Percentiles rank a stretch among this genome's conserved stretches.
Evolutionary conservation across 2,113 vertebrate genomes (phyloP).

Genomic region (Acanthochromis polyacanthus): DNA sequence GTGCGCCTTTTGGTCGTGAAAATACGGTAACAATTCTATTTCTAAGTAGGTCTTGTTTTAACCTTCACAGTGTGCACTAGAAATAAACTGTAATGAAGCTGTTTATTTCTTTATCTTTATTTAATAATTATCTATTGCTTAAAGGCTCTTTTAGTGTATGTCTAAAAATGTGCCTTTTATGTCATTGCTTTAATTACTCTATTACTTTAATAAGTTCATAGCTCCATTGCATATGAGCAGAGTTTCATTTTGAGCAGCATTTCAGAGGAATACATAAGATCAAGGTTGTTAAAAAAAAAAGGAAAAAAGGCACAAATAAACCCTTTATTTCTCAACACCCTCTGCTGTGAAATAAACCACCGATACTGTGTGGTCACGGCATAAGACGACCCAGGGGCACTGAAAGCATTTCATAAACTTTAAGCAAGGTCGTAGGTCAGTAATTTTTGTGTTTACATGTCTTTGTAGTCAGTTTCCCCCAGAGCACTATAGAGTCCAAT

Average conservation of each 20-base stretch:
- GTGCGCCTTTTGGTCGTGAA: no score
- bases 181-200: background rate
- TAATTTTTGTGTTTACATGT: conserved; percentile 76
- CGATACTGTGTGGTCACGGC: conserved; percentile 56
- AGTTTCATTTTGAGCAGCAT: background rate
- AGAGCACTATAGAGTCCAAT: conserved; percentile 54
- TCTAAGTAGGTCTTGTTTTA: conserved; percentile 1
- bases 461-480: conserved; percentile 73
- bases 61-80: background rate
- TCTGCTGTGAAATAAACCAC: conserved; percentile 36
- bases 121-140: background rate
- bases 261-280: conserved; percentile 20
- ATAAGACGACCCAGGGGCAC: conserved; percentile 58
- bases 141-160: conserved; percentile 1
- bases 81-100: background rate
- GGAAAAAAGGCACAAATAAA: conserved; percentile 6
- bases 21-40: background rate
- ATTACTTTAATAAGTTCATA: conserved; percentile 17
- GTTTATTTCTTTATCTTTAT: conserved; percentile 5
- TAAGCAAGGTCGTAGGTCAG: conserved; percentile 66
- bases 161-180: background rate
- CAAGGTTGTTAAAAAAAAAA: background rate
- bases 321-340: conserved; percentile 10
- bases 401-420: conserved; percentile 68
- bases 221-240: background rate